Percentiles rank a stretch among this genome's conserved stretches.
Conservation (phyloP, 2,113 vertebrate genomes). For the Ophiodon elongatus region DNA sequence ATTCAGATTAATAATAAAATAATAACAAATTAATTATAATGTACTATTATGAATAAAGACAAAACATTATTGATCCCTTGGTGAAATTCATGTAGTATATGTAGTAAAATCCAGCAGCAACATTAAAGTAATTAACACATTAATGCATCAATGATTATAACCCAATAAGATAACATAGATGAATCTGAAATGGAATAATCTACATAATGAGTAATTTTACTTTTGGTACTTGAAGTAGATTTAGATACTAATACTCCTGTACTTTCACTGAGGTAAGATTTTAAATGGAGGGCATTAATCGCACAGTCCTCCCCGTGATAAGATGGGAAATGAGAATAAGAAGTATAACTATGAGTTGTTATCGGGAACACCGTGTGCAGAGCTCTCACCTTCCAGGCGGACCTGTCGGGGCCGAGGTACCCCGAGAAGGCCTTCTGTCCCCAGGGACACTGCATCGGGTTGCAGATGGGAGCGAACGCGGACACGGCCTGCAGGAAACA, state of each 20-base stretch:
- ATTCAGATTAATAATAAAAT: too few species aligned
- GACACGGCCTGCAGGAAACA: slow-evolving; percentile 88
- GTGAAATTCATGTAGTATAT: too few species aligned
- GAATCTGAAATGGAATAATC: neutral
- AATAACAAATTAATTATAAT: too few species aligned
- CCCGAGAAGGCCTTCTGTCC: slow-evolving; percentile 94
- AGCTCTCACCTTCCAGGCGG: slow-evolving; percentile 91
- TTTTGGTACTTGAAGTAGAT: neutral
- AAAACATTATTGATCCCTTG: too few species aligned
- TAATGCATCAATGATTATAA: neutral
- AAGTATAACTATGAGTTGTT: neutral
- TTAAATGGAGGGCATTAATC: neutral
- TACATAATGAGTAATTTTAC: neutral
- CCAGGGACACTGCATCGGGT: slow-evolving; percentile 95
- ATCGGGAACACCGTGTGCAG: neutral
- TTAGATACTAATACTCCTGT: neutral
- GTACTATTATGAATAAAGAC: too few species aligned
- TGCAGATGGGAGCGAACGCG: slow-evolving; percentile 97
- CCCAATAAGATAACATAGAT: neutral
- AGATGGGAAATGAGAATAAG: too few species aligned
- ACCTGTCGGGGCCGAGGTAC: slow-evolving; percentile 91
- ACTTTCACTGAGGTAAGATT: neutral
- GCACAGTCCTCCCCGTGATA: neutral
- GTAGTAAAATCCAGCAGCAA: neutral
- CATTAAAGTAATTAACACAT: neutral